Conservation (phyloP, 2,797 vertebrate species). For the Channa striata region DNA sequence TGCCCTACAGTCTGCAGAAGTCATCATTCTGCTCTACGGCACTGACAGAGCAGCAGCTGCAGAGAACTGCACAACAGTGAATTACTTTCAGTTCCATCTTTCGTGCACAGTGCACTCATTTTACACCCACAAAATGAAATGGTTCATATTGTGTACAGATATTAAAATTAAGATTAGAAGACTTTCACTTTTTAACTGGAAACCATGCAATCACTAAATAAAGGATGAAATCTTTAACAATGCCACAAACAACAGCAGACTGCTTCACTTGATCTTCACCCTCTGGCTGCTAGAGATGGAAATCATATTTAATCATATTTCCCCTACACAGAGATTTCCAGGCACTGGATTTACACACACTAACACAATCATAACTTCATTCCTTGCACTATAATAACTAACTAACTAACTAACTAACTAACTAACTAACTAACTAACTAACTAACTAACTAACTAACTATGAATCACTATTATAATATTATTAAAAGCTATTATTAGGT, state of each 20-base stretch:
- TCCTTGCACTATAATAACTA: not conserved
- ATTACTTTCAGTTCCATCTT: not conserved
- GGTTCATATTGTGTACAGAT: not conserved
- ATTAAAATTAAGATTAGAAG: not conserved
- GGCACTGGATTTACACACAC: not conserved
- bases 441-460: too few relatives aligned
- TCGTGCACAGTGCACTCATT: not conserved
- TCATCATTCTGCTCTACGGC: constrained; percentile 58
- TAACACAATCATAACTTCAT: not conserved
- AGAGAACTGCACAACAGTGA: not conserved
- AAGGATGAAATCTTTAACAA: not conserved
- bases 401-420: too few relatives aligned
- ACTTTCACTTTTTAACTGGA: not conserved
- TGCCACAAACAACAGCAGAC: not conserved
- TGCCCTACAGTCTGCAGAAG: constrained; percentile 75
- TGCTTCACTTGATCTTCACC: not conserved
- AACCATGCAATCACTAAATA: not conserved
- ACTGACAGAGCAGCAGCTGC: constrained; percentile 13
- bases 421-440: too few relatives aligned
- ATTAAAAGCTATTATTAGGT: too few relatives aligned
- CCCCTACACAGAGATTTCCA: constrained; percentile 6
- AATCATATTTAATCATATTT: not conserved
- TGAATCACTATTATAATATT: too few relatives aligned
- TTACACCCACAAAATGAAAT: not conserved
- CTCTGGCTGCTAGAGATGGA: constrained; percentile 5